Conservation (phyloP, 2,888 invertebrate genomes). For the Spatulosminthurus flaviceps region DNA sequence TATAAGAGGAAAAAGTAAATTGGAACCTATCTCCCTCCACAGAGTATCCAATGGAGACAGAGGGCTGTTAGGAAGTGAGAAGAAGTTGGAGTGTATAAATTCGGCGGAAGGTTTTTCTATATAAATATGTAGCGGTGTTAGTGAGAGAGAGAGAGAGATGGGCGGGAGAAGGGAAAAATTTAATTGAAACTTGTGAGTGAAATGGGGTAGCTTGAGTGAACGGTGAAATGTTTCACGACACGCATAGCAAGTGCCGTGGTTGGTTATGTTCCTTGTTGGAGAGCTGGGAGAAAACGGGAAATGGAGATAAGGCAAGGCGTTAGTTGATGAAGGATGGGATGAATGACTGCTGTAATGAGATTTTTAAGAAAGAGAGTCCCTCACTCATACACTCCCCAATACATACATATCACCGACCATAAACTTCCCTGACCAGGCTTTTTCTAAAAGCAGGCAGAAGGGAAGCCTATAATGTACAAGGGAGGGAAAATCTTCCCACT, state of each 20-base stretch:
- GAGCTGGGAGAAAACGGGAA: slow-evolving; percentile 18
- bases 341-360: slow-evolving; percentile 45
- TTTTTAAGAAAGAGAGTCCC: slow-evolving; percentile 38
- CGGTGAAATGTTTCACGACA: slow-evolving; percentile 26
- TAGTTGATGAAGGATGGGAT: slow-evolving; percentile 37
- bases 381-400: background rate
- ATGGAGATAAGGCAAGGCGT: slow-evolving; percentile 44
- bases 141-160: slow-evolving; percentile 18
- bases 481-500: slow-evolving; percentile 10
- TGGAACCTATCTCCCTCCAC: too few relatives aligned
- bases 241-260: background rate
- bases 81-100: too few relatives aligned
- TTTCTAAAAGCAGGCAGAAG: background rate
- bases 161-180: slow-evolving; percentile 37
- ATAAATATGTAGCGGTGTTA: too few relatives aligned
- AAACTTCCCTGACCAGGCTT: slow-evolving; percentile 18
- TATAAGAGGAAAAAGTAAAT: too few relatives aligned
- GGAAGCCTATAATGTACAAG: background rate
- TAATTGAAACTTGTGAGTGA: slow-evolving; percentile 41
- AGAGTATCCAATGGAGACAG: too few relatives aligned
- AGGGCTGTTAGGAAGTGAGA: too few relatives aligned
- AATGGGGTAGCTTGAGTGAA: slow-evolving; percentile 40
- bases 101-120: too few relatives aligned
- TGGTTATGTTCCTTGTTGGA: too few relatives aligned
- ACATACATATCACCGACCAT: slow-evolving; percentile 9